Evolutionary conservation across 1,140 invertebrate species (phyloP).

Genomic region (Portunus trituberculatus): DNA sequence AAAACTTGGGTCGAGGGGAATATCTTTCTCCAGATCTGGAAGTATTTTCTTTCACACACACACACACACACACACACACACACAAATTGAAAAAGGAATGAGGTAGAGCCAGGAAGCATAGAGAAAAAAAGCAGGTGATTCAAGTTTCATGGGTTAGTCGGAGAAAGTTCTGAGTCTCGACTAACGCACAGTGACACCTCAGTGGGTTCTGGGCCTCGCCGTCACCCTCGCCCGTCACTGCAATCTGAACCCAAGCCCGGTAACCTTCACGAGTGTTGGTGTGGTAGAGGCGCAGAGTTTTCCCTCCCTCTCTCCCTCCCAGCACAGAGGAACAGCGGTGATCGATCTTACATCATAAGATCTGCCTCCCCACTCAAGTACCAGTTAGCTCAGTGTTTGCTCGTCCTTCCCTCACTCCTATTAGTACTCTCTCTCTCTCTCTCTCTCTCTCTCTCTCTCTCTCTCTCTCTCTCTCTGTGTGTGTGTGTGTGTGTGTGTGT

Average conservation of each 20-base stretch:
- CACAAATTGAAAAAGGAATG: slow-evolving; percentile 35
- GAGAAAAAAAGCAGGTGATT: background rate
- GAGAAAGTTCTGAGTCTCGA: background rate
- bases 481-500: too few species aligned
- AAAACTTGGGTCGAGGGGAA: background rate
- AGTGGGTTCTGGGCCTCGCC: background rate
- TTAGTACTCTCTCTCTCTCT: too few species aligned
- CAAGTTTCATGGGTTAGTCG: background rate
- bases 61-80: background rate
- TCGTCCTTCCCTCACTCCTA: too few species aligned
- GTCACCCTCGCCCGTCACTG: slow-evolving; percentile 4
- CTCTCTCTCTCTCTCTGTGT: too few species aligned
- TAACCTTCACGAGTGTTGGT: background rate
- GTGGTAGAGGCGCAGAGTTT: background rate
- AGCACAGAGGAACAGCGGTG: too few species aligned
- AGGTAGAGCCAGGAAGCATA: too few species aligned
- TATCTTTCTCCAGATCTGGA: background rate
- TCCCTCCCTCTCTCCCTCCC: background rate
- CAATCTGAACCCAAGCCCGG: background rate
- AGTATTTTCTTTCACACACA: background rate
- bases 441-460: too few species aligned
- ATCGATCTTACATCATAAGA: too few species aligned
- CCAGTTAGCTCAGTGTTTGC: too few species aligned
- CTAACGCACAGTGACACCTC: background rate
- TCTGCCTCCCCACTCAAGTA: too few species aligned